Conservation (phyloP, 2,797 vertebrate species). For the Amblyraja radiata region DNA sequence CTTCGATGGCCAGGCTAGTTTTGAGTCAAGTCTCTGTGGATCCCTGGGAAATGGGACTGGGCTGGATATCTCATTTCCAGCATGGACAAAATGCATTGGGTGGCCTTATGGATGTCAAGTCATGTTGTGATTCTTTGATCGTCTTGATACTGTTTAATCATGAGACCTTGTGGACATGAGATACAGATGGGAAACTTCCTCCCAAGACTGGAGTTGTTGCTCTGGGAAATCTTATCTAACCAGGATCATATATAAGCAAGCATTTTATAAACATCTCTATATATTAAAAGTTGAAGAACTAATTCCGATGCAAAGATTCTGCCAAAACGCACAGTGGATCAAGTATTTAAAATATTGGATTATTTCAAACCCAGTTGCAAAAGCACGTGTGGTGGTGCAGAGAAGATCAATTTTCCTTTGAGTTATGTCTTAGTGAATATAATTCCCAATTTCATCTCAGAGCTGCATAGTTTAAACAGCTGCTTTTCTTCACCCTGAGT, state of each 20-base stretch:
- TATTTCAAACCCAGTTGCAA: too few species aligned
- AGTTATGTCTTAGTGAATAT: neutral
- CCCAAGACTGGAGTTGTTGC: neutral
- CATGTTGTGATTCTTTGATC: neutral
- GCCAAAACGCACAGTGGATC: neutral
- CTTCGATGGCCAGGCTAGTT: too few species aligned
- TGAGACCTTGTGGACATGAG: neutral
- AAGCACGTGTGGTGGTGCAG: neutral
- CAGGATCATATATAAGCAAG: neutral
- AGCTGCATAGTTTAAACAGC: neutral
- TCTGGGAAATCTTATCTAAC: neutral
- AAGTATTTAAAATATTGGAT: neutral
- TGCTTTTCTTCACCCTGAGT: neutral
- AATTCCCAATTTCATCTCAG: neutral
- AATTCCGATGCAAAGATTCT: neutral
- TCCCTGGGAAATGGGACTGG: too few species aligned
- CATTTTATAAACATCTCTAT: neutral
- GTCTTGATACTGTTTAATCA: neutral
- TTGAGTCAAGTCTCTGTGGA: too few species aligned
- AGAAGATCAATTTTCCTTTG: slow-evolving; percentile 8
- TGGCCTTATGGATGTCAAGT: too few species aligned
- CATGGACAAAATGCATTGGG: too few species aligned
- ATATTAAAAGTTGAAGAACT: neutral
- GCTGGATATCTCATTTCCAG: too few species aligned
- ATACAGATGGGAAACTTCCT: neutral